Base-by-base conservation (phyloP, 1,140 invertebrate species). In the Wasmannia auropunctata region DNA sequence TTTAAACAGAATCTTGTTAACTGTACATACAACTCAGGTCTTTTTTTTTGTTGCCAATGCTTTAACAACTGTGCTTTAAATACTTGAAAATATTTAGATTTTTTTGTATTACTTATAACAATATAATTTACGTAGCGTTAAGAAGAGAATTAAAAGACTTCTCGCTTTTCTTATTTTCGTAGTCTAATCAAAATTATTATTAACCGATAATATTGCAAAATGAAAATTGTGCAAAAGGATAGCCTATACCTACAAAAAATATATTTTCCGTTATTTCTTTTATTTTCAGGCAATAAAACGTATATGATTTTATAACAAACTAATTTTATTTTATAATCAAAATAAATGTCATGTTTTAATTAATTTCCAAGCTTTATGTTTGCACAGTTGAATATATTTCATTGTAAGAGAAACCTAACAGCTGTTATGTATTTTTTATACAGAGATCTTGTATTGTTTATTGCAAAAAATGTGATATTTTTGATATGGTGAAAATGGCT, bases 191-290 rank as follows among this genome's bases (percentile, higher is more conserved):
- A 37, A 58, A 58, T 34, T 5, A 37, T 40, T 74, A 74, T 72
- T 34, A 4, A 8, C 3, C 6, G 11, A 22, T 37, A 37, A 10
- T 37, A 16, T 54, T 31, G n/a, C n/a, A 54, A 58, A 75, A 58
- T 75, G 40, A 40, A 75, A 19, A 25, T 31, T 51, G 0, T 37
- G n/a, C 8, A 58, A 25, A 58, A 58, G 7, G 11, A 54, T 54
- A n/a, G 19, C 6, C 10, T 72, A 7, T 16, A 6, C 10, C 51
- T 54, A 22, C 8, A 22, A 63, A 5, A 28, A 28, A 19, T 60
- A 62, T 62, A 74, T 22, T 16, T 72, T 62, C 60, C 8, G 6
- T 31, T 72, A 11, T 74, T 49, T 74, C 34, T 54, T 51, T 70
- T 46, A 28, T 19, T 40, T 28, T 28, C 28, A 72, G 31, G n/a